Conservation (phyloP, 1,140 invertebrate species). For the Coptotermes formosanus region DNA sequence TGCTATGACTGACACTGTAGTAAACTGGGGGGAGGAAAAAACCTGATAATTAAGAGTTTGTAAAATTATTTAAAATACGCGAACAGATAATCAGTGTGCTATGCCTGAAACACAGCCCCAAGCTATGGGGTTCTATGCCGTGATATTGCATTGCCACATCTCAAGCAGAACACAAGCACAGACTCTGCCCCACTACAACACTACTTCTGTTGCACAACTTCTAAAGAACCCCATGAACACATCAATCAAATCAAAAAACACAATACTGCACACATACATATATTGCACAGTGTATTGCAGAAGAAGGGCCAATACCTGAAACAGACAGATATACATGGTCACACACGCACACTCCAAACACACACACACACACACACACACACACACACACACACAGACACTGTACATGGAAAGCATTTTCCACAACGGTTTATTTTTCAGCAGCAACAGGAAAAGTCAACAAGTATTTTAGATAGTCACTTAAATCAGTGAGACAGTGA, state of each 20-base stretch:
- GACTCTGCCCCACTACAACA: neutral
- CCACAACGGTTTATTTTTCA: neutral
- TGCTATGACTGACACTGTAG: too few relatives aligned
- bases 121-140: too few relatives aligned
- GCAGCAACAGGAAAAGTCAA: neutral
- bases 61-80: too few relatives aligned
- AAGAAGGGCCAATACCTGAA: slow-evolving; percentile 33
- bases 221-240: slow-evolving; percentile 12
- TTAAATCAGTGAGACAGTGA: neutral
- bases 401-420: slow-evolving; percentile 19
- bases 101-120: too few relatives aligned
- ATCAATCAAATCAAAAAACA: neutral
- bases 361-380: slow-evolving; percentile 25
- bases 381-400: slow-evolving; percentile 26
- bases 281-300: slow-evolving; percentile 28
- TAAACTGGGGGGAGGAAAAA: too few relatives aligned
- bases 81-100: too few relatives aligned
- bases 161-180: neutral
- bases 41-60: too few relatives aligned
- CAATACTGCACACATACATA: slow-evolving; percentile 15
- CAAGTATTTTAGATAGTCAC: neutral
- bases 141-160: too few relatives aligned
- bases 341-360: slow-evolving; percentile 19
- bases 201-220: neutral
- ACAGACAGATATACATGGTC: slow-evolving; percentile 29